Conservation (phyloP, 1,140 invertebrate species). For the Calycopis cecrops region DNA sequence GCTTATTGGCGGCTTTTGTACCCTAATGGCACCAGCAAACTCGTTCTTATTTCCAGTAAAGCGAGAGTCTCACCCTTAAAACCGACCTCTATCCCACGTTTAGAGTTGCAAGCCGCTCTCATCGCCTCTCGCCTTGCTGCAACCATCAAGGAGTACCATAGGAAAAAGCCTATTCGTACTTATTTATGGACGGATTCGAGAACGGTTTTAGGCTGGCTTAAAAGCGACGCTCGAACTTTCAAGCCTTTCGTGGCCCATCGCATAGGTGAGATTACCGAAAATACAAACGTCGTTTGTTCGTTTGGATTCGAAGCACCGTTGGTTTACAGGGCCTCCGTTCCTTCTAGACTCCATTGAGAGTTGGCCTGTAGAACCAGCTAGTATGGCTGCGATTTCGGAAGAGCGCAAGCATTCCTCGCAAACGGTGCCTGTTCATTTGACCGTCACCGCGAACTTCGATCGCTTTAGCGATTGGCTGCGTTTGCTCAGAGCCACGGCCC, state of each 20-base stretch:
- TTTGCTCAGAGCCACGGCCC: background rate
- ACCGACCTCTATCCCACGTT: background rate
- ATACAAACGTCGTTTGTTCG: background rate
- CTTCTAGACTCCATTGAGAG: background rate
- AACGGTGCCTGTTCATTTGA: background rate
- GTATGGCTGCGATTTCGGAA: background rate
- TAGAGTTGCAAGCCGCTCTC: background rate
- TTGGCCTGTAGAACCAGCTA: background rate
- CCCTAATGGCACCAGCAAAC: background rate
- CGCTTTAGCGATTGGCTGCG: background rate
- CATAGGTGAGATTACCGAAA: background rate
- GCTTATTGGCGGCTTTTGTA: background rate
- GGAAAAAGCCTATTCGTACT: background rate
- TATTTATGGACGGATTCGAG: background rate
- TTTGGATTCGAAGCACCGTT: background rate
- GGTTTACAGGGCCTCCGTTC: background rate
- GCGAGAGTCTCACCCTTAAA: background rate
- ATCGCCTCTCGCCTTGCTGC: background rate
- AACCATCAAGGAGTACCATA: background rate
- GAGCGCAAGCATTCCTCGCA: no score
- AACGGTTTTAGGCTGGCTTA: background rate
- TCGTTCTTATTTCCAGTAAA: background rate
- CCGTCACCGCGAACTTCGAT: background rate
- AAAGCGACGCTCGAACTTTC: background rate
- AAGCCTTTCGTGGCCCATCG: background rate